phyloP scores from a whole-genome alignment of 2,888 invertebrate species.

The Hermaeophaga mercurialis region DNA sequence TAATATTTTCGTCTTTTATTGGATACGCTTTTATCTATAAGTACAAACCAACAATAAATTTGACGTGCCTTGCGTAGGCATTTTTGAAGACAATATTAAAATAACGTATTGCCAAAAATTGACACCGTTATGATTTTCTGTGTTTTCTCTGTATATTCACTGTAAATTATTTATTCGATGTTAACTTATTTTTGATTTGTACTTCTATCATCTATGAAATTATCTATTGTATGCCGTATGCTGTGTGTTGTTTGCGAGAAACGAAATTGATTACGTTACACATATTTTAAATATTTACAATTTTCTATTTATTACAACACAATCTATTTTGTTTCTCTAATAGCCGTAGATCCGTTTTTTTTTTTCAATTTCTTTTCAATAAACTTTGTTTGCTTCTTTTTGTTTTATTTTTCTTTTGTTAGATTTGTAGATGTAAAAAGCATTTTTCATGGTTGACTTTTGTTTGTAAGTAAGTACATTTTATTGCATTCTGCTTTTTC shows the following conservation, averaged over 20 bases:
- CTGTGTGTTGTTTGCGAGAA: constrained; percentile 14
- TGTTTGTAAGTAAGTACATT: constrained; percentile 17
- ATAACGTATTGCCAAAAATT: constrained; percentile 51
- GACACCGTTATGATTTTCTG: constrained; percentile 37
- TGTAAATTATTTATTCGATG: constrained; percentile 30
- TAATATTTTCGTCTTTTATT: constrained; percentile 1
- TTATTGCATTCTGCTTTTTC: constrained; percentile 15
- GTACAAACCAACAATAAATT: constrained; percentile 45
- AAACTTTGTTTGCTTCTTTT: constrained; percentile 22
- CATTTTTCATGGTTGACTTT: constrained; percentile 7
- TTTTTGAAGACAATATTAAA: constrained; percentile 40
- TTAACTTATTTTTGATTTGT: constrained; percentile 42
- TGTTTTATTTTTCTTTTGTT: constrained; percentile 19
- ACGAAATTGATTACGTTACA: constrained; percentile 5
- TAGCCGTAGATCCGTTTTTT: constrained; percentile 28
- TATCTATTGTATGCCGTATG: constrained; percentile 15
- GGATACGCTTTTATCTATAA: constrained; percentile 31
- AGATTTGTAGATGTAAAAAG: constrained; percentile 9
- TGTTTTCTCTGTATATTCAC: constrained; percentile 31
- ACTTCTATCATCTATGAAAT: constrained; percentile 32
- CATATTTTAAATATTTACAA: too few relatives aligned
- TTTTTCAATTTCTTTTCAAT: constrained; percentile 27
- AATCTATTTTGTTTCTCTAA: constrained; percentile 14
- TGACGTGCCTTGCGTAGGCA: constrained; percentile 41
- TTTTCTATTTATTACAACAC: neutral